Evolutionary conservation across 2,888 invertebrate species (phyloP).

Genomic region (Drosophila prolongata): DNA sequence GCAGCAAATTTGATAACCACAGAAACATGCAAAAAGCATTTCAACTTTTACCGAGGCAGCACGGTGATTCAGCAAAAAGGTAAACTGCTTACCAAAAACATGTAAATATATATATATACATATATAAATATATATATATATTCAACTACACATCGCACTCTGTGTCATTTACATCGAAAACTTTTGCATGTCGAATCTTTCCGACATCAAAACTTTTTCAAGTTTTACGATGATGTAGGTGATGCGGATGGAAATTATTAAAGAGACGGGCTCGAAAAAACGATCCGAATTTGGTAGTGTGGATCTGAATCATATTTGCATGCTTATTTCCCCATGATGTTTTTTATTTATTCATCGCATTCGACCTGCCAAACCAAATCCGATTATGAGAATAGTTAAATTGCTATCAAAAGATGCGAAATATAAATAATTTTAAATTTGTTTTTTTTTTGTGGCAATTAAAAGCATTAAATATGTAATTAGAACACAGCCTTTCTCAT

Average conservation of each 20-base stretch:
- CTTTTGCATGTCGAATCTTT: constrained; percentile 31
- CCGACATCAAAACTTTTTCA: constrained; percentile 53
- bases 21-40: constrained; percentile 71
- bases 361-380: constrained; percentile 32
- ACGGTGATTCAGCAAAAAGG: constrained; percentile 29
- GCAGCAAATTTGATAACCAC: constrained; percentile 52
- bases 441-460: constrained; percentile 19
- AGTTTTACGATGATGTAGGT: constrained; percentile 33
- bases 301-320: neutral
- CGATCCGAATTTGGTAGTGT: neutral
- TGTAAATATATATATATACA: neutral
- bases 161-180: constrained; percentile 37
- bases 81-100: constrained; percentile 28
- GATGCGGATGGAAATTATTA: constrained; percentile 25
- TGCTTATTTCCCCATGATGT: neutral
- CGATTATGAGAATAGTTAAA: constrained; percentile 32
- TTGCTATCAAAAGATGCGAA: constrained; percentile 12
- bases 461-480: constrained; percentile 26
- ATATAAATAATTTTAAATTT: constrained; percentile 7
- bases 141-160: constrained; percentile 38
- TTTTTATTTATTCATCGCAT: constrained; percentile 23
- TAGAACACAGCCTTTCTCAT: constrained; percentile 5
- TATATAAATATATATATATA: neutral
- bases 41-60: constrained; percentile 47
- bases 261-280: constrained; percentile 10